phyloP scores from a whole-genome alignment of 2,888 invertebrate species.

The Platycheirus rosarum region DNA sequence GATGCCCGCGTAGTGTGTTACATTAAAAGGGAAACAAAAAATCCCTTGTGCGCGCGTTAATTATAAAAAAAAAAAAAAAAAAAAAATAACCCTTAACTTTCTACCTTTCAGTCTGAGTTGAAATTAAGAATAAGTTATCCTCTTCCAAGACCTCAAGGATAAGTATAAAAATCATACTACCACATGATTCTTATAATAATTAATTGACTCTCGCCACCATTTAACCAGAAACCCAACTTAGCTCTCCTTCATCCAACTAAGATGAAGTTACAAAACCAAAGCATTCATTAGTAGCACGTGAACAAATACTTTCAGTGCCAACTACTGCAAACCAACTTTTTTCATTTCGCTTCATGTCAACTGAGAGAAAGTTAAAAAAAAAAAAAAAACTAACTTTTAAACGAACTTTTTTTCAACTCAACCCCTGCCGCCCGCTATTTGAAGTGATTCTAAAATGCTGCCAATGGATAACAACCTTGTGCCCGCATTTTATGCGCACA shows the following conservation, averaged over 20 bases:
- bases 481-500: slow-evolving; percentile 54
- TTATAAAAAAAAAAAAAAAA: too few relatives aligned
- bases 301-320: slow-evolving; percentile 62
- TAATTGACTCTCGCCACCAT: slow-evolving; percentile 48
- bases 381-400: slow-evolving; percentile 51
- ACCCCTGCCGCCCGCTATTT: neutral
- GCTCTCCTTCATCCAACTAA: slow-evolving; percentile 27
- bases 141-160: too few relatives aligned
- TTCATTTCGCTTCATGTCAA: slow-evolving; percentile 48
- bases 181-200: slow-evolving; percentile 29
- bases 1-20: too few relatives aligned
- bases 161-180: slow-evolving; percentile 9
- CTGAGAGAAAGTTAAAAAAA: slow-evolving; percentile 23
- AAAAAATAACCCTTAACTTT: too few relatives aligned
- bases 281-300: slow-evolving; percentile 59
- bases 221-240: slow-evolving; percentile 42
- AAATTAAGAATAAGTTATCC: too few relatives aligned
- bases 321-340: slow-evolving; percentile 17
- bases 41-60: too few relatives aligned
- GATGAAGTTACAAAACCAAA: slow-evolving; percentile 28
- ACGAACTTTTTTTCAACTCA: slow-evolving; percentile 1
- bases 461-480: slow-evolving; percentile 55
- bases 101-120: too few relatives aligned
- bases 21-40: too few relatives aligned
- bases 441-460: slow-evolving; percentile 26